Percentiles rank a stretch among this genome's conserved stretches.
phyloP scores from a whole-genome alignment of 2,113 vertebrate species.

The Chamaetylas fuelleborni region DNA sequence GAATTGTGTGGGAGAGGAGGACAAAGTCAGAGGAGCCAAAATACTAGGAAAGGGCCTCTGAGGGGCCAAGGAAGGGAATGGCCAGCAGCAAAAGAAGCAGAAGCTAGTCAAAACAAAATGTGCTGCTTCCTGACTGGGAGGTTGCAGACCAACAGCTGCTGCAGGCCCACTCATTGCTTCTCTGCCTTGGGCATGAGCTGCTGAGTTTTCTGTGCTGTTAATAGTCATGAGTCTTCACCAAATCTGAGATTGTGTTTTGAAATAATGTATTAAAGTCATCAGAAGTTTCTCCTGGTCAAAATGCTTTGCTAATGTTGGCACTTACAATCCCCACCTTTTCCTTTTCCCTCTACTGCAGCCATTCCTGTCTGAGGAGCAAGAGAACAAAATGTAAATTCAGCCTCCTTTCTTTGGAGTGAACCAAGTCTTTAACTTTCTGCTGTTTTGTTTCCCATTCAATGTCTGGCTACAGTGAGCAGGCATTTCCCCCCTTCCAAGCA shows the following conservation, averaged over 20 bases:
- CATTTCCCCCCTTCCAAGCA: not conserved
- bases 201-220: not conserved
- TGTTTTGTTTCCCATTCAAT: not conserved
- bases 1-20: not conserved
- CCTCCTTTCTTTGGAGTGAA: not conserved
- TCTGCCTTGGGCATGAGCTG: not conserved
- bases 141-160: not conserved
- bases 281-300: not conserved
- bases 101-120: constrained; percentile 21
- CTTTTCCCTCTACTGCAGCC: not conserved
- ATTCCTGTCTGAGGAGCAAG: not conserved
- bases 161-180: not conserved
- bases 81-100: not conserved
- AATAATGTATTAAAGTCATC: not conserved
- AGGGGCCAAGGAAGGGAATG: not conserved
- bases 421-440: constrained; percentile 5
- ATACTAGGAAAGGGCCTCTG: not conserved
- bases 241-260: not conserved
- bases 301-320: not conserved
- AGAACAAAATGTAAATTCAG: not conserved
- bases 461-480: constrained; percentile 17
- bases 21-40: not conserved
- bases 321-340: not conserved
- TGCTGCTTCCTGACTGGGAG: not conserved
- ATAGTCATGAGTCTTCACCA: not conserved